These are phyloP conservation scores for Cecidostiba fungosa DNA, from an alignment of 2,888 invertebrate genomes.

Conservation along the genomic window DNA sequence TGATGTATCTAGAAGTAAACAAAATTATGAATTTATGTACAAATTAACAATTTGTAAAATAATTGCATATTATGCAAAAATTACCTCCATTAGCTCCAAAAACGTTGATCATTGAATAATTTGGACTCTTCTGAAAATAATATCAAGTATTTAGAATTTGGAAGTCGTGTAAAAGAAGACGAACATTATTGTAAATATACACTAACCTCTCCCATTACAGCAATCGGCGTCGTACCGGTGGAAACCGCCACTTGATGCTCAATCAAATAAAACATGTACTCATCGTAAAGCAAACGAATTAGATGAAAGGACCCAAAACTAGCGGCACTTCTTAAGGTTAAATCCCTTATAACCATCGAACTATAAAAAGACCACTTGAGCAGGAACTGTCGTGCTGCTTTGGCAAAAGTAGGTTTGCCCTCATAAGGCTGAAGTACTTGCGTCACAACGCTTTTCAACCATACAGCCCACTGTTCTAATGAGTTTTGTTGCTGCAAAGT, in stretches of 20 bases:
- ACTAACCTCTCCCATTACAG: slow-evolving; percentile 91
- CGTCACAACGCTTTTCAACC: slow-evolving; percentile 97
- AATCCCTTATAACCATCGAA: slow-evolving; percentile 98
- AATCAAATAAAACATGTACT: slow-evolving; percentile 99
- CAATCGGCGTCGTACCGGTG: slow-evolving; percentile 94
- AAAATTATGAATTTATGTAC: slow-evolving; percentile 33
- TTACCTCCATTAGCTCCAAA: slow-evolving; percentile 78
- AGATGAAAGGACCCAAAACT: slow-evolving; percentile 99
- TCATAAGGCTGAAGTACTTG: slow-evolving; percentile 94
- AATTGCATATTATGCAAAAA: slow-evolving; percentile 11
- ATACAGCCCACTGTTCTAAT: slow-evolving; percentile 98
- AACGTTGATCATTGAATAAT: slow-evolving; percentile 74
- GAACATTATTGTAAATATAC: slow-evolving; percentile 39
- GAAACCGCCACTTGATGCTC: slow-evolving; percentile 98
- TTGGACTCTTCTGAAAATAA: slow-evolving; percentile 76
- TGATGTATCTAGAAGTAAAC: slow-evolving; percentile 73
- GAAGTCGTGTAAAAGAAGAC: not conserved
- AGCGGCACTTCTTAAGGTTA: slow-evolving; percentile 97
- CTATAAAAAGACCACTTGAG: slow-evolving; percentile 99
- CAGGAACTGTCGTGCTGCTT: slow-evolving; percentile 94
- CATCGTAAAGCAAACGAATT: slow-evolving; percentile 97
- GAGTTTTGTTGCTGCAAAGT: slow-evolving; percentile 95
- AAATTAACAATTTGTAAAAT: not conserved
- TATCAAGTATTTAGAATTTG: slow-evolving; percentile 5
- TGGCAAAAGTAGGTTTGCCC: slow-evolving; percentile 90